Percentiles rank a stretch among this genome's conserved stretches.
Conservation (phyloP, 1,140 invertebrate species). For the Trichonephila inaurata region DNA sequence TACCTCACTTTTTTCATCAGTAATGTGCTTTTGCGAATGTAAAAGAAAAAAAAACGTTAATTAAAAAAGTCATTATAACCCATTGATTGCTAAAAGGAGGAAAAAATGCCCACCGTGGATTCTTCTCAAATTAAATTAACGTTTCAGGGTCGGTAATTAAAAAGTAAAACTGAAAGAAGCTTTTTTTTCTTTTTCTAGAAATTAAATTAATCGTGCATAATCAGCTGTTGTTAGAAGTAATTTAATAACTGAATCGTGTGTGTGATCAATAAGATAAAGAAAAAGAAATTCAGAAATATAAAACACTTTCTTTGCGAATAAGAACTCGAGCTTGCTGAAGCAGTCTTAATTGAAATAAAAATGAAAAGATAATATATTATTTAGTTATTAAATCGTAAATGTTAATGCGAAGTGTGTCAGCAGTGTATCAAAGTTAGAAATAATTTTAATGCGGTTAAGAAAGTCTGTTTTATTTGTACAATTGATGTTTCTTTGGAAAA, state of each 20-base stretch:
- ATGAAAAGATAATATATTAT: too few species aligned
- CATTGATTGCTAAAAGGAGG: background rate
- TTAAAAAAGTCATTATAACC: background rate
- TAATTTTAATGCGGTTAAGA: too few species aligned
- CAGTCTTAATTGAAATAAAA: too few species aligned
- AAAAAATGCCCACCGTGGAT: background rate
- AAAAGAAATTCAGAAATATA: background rate
- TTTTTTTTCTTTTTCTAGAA: background rate
- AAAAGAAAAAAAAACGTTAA: background rate
- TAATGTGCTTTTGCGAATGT: background rate
- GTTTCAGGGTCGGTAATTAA: conserved; percentile 6
- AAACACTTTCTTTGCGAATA: background rate
- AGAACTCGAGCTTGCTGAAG: too few species aligned
- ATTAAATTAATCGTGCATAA: conserved; percentile 11
- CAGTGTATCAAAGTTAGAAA: too few species aligned
- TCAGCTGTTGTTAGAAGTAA: conserved; percentile 6
- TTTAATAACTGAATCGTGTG: background rate
- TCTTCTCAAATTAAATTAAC: conserved; percentile 12
- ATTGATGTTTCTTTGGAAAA: too few species aligned
- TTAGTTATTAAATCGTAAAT: too few species aligned
- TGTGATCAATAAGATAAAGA: background rate
- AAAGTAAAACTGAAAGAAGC: background rate
- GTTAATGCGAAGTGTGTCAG: too few species aligned
- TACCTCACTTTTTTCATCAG: background rate
- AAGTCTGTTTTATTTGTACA: too few species aligned